Conservation (phyloP, 64 coral and sea anemone genomes). For the Actinia equina region DNA sequence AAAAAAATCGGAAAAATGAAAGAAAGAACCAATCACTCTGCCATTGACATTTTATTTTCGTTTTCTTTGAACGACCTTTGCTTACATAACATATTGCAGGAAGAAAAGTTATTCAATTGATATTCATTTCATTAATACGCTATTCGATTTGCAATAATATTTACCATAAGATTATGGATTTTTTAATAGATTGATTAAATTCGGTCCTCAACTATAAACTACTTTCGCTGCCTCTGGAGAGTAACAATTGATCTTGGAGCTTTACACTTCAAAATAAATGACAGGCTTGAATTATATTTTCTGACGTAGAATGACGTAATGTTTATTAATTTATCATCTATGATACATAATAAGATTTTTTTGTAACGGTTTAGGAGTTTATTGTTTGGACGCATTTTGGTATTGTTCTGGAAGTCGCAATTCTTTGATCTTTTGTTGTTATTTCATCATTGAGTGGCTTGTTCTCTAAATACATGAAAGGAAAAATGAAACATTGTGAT, state of each 20-base stretch:
- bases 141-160: not conserved
- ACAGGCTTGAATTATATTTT: not conserved
- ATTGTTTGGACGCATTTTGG: not conserved
- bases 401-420: not conserved
- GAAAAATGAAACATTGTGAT: not conserved
- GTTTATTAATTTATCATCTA: not conserved
- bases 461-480: not conserved
- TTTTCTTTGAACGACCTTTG: too few relatives aligned
- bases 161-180: not conserved
- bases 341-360: not conserved
- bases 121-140: not conserved
- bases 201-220: not conserved
- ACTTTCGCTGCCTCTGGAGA: not conserved
- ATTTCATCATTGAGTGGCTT: not conserved
- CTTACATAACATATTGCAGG: too few relatives aligned
- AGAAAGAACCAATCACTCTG: too few relatives aligned
- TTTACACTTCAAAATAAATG: not conserved
- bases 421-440: conserved; percentile 1
- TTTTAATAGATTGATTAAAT: not conserved
- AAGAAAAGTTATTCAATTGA: too few relatives aligned
- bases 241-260: not conserved
- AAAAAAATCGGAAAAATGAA: too few relatives aligned
- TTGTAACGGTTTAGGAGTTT: not conserved
- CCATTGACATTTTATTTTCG: too few relatives aligned
- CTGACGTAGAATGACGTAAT: not conserved